These are phyloP conservation scores for Lepus europaeus DNA, from an alignment of 2,113 vertebrate species.

Conservation along the genomic window DNA sequence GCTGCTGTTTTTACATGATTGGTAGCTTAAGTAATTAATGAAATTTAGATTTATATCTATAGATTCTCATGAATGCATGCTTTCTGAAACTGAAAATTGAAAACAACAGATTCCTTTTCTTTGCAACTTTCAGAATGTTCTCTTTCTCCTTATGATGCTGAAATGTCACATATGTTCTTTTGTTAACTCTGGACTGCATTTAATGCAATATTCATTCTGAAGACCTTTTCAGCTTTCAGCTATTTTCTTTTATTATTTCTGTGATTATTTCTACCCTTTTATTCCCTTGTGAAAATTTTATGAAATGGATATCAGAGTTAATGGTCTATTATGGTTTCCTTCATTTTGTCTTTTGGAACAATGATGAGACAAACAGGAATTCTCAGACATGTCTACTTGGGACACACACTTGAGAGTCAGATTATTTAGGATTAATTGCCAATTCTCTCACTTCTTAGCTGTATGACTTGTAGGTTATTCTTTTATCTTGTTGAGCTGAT, in stretches of 20 bases:
- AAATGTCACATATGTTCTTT: neutral
- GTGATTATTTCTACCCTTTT: neutral
- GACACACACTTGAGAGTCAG: neutral
- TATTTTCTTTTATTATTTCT: neutral
- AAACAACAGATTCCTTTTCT: neutral
- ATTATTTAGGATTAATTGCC: neutral
- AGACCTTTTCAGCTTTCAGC: neutral
- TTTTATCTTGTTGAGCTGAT: neutral
- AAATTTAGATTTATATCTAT: neutral
- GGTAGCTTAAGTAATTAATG: neutral
- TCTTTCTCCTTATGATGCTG: neutral
- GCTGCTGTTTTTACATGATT: neutral
- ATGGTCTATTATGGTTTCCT: neutral
- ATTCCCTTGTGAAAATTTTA: neutral
- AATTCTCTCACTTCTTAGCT: neutral
- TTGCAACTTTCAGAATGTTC: neutral
- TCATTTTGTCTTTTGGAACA: neutral
- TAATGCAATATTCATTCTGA: neutral
- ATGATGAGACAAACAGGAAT: neutral
- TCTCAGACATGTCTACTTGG: neutral
- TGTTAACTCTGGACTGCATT: neutral
- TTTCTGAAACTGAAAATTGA: neutral
- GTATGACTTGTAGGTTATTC: neutral
- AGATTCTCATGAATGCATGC: neutral
- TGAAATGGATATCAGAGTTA: neutral